A percentile compares a stretch with the other conserved stretches of the same genome.
Evolutionary conservation across 2,113 vertebrate species (phyloP).

Genomic region (Danionella cerebrum): DNA sequence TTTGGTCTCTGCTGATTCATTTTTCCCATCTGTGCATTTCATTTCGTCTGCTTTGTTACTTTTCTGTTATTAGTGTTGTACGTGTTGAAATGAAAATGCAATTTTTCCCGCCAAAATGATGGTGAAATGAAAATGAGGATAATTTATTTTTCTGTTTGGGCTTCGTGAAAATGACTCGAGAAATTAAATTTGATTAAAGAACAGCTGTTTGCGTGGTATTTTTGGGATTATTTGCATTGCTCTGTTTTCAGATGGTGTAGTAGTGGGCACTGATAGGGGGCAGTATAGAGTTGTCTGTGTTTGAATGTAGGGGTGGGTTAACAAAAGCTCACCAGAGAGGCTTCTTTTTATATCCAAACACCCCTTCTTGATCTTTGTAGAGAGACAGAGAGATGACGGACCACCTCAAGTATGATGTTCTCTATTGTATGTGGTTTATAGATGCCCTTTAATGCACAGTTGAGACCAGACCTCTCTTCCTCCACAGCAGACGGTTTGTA

Average conservation of each 20-base stretch:
- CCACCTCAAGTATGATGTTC: background rate
- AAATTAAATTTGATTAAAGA: slow-evolving; percentile 29
- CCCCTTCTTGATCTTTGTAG: background rate
- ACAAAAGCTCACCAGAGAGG: background rate
- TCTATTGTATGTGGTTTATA: background rate
- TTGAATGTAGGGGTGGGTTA: background rate
- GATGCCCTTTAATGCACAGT: background rate
- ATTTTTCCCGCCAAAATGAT: too few species aligned
- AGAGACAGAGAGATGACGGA: background rate
- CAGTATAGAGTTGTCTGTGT: background rate
- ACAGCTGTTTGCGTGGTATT: too few species aligned
- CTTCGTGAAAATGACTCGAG: slow-evolving; percentile 38
- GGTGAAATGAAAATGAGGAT: slow-evolving; percentile 36
- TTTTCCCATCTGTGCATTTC: background rate
- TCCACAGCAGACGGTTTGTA: background rate
- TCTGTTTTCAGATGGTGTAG: background rate
- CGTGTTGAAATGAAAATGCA: slow-evolving; percentile 42
- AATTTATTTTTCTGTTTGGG: background rate
- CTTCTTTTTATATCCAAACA: slow-evolving; percentile 15
- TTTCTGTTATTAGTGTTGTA: slow-evolving; percentile 39
- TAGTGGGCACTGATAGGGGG: slow-evolving; percentile 20
- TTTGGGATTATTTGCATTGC: too few species aligned
- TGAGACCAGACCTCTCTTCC: slow-evolving; percentile 1
- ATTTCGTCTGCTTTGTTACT: slow-evolving; percentile 3
- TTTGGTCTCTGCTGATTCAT: background rate